Evolutionary conservation across 2,888 invertebrate species (phyloP), one percentile per base, ranked within the genome.

Genomic region (Margaritifera margaritifera): DNA sequence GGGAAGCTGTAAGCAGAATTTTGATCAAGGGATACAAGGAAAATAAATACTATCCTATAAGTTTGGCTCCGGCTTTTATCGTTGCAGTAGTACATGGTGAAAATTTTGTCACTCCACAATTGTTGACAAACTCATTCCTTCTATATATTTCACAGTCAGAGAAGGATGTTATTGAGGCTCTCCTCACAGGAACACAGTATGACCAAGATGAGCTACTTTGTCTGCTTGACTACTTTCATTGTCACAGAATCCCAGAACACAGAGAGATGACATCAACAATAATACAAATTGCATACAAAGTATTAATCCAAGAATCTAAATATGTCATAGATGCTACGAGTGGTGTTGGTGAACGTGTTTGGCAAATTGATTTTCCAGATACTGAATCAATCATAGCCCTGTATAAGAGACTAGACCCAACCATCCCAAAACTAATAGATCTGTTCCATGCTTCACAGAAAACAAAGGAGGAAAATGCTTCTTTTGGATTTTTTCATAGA

Each of bases 1-100:
- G 67, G 73, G 60, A 73, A 62, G 62, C 70, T n/a, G 57, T 73
- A 62, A 63, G 70, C 15, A 55, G 73, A 61, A 73, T 70, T 4
- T 58, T 73, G 19, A 4, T 58, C 11, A 68, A 70, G 59, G 70
- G 73, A 11, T 70, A 53, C 53, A 57, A 31, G 31, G 73, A 73
- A 55, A 42, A 62, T 20, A 67, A 58, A 19, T 62, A 69, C 15
- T 68, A 62, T 31, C 73, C 70, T 31, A 56, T 58, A 20, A 63
- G 53, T n/a, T 42, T 69, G 22, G 66, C 66, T 19, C 69, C 66
- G 27, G 65, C 58, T 15, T 71, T 70, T 51, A 42, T 27, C 42
- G 57, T 72, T 18, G 72, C 66, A 6, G 50, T 72, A 8, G 22
- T 65, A 18, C 61, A 53, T 55, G 72, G 72, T 5, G 68, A 72